Evolutionary conservation across 1,140 invertebrate species (phyloP).

Genomic region (Panagrolaimus sp.): DNA sequence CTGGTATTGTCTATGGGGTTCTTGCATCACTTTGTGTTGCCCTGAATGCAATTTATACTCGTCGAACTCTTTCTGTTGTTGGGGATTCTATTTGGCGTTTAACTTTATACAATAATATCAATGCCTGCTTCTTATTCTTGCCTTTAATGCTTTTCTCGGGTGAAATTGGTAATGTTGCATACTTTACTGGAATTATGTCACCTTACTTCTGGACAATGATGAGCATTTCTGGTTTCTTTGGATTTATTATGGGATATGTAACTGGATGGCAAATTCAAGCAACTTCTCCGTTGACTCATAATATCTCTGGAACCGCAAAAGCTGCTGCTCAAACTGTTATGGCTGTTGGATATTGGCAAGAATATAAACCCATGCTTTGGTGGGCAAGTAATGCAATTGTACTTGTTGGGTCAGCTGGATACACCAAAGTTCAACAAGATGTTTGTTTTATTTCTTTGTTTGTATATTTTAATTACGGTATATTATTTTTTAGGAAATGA

Average conservation of each 20-base stretch:
- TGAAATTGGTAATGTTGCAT: slow-evolving; percentile 71
- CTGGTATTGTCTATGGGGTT: slow-evolving; percentile 85
- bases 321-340: slow-evolving; percentile 93
- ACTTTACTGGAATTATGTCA: slow-evolving; percentile 69
- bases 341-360: slow-evolving; percentile 81
- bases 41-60: slow-evolving; percentile 91
- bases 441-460: slow-evolving; percentile 21
- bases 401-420: slow-evolving; percentile 77
- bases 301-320: slow-evolving; percentile 97
- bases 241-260: slow-evolving; percentile 92
- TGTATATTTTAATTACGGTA: not conserved
- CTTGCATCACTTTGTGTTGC: slow-evolving; percentile 84
- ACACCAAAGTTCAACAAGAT: slow-evolving; percentile 66
- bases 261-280: slow-evolving; percentile 93
- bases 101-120: slow-evolving; percentile 93
- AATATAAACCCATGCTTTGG: slow-evolving; percentile 80
- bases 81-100: slow-evolving; percentile 74
- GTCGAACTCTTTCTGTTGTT: slow-evolving; percentile 78
- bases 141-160: slow-evolving; percentile 81
- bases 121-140: slow-evolving; percentile 81
- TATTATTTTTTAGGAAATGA: slow-evolving; percentile 30
- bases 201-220: slow-evolving; percentile 76
- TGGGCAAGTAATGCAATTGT: slow-evolving; percentile 89
- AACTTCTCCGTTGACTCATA: slow-evolving; percentile 95
- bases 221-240: slow-evolving; percentile 81